A percentile compares a stretch with the other conserved stretches of the same genome.
phyloP scores from a whole-genome alignment of 2,113 vertebrate genomes.

The Turdus rufiventris region DNA sequence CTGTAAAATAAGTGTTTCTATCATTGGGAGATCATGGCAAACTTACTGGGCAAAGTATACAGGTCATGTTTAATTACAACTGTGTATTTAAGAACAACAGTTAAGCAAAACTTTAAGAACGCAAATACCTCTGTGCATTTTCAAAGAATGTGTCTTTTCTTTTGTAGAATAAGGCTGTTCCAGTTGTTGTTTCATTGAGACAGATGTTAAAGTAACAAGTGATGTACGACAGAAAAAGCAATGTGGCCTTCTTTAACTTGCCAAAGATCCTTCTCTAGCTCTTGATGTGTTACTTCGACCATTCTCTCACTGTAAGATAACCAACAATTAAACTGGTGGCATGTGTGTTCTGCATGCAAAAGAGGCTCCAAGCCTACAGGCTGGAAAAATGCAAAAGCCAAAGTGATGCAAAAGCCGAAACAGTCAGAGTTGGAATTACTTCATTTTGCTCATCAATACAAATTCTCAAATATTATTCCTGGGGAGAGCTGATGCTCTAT shows the following conservation, averaged over 20 bases:
- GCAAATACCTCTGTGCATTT: not conserved
- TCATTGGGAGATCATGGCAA: not conserved
- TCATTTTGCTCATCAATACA: slow-evolving; percentile 53
- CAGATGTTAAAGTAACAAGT: not conserved
- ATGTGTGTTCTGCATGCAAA: not conserved
- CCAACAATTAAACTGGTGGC: not conserved
- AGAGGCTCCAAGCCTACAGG: slow-evolving; percentile 32
- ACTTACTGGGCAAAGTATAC: not conserved
- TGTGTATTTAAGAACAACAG: not conserved
- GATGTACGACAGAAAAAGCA: not conserved
- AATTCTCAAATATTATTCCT: slow-evolving; percentile 30
- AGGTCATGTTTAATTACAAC: not conserved
- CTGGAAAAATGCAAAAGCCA: slow-evolving; percentile 5
- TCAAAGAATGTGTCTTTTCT: not conserved
- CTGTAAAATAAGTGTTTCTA: not conserved
- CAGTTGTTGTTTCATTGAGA: not conserved
- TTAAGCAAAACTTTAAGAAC: not conserved
- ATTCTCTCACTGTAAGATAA: not conserved
- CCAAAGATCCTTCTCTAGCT: not conserved
- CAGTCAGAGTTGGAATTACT: slow-evolving; percentile 19
- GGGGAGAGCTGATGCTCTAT: slow-evolving; percentile 38
- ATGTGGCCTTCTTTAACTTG: not conserved
- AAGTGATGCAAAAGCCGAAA: not conserved
- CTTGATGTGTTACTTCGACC: not conserved
- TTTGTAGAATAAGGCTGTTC: not conserved